Conservation (phyloP, 2,888 invertebrate species). For the Aphidius colemani region DNA sequence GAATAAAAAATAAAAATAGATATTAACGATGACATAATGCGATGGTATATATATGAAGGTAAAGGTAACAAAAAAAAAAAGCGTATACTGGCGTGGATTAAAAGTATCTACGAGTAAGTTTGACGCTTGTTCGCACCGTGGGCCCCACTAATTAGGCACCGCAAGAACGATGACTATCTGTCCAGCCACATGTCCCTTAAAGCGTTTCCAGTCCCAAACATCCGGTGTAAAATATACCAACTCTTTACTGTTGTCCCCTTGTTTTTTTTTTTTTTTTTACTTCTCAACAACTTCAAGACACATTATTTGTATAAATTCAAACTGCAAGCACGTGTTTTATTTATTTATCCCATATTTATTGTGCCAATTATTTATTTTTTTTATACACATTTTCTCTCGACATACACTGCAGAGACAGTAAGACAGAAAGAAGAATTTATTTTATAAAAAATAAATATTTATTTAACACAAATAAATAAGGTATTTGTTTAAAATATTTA, state of each 20-base stretch:
- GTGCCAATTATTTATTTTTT: no score
- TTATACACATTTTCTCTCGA: no score
- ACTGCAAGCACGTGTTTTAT: no score
- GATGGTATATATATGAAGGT: constrained; percentile 9
- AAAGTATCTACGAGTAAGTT: constrained; percentile 42
- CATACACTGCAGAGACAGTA: no score
- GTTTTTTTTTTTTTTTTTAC: constrained; percentile 26
- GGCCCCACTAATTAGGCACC: constrained; percentile 52
- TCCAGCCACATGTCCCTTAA: constrained; percentile 52
- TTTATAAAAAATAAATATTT: no score
- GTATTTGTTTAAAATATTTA: no score
- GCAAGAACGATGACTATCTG: constrained; percentile 55
- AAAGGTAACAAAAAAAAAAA: constrained; percentile 22
- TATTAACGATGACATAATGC: constrained; percentile 8
- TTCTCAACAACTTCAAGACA: not conserved
- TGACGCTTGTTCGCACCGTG: constrained; percentile 50
- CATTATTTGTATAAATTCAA: no score
- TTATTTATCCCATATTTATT: no score
- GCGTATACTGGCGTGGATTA: constrained; percentile 37
- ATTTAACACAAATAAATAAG: no score
- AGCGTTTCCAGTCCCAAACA: constrained; percentile 47
- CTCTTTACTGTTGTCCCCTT: constrained; percentile 33
- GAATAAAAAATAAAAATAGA: not conserved
- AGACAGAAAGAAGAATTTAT: no score
- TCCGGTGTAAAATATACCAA: constrained; percentile 44